Evolutionary conservation across 2,113 vertebrate genomes (phyloP).

Genomic region (Xiphophorus hellerii): DNA sequence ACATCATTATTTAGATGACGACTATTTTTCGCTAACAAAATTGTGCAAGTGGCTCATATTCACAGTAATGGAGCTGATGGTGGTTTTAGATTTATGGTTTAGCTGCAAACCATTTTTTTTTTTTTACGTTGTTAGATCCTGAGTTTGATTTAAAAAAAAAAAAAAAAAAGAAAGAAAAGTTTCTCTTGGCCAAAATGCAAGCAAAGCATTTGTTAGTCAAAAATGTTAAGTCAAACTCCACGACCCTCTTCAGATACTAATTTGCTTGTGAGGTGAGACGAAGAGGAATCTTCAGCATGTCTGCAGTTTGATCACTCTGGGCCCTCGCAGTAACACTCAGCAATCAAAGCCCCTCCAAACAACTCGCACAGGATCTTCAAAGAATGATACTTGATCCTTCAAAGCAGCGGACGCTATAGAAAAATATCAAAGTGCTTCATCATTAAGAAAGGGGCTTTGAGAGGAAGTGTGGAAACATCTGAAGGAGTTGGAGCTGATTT

Average conservation of each 20-base stretch:
- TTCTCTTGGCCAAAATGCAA: not conserved
- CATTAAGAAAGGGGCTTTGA: slow-evolving; percentile 11
- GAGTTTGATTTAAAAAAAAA: no score
- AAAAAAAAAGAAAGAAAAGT: no score
- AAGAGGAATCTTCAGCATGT: not conserved
- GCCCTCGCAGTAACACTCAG: not conserved
- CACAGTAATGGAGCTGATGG: no score
- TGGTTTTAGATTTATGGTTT: no score
- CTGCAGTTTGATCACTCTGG: not conserved
- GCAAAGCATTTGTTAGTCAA: not conserved
- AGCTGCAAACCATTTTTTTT: no score
- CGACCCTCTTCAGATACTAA: not conserved
- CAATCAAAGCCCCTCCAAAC: slow-evolving; percentile 9
- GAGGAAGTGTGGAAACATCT: slow-evolving; percentile 7
- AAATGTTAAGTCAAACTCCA: not conserved
- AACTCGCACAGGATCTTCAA: slow-evolving; percentile 8
- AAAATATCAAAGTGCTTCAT: slow-evolving; percentile 23
- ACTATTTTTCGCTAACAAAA: no score
- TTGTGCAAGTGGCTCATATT: no score
- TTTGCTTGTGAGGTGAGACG: not conserved
- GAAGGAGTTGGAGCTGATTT: slow-evolving; percentile 3
- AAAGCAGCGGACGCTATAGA: slow-evolving; percentile 1
- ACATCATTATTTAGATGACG: no score
- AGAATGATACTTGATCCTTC: slow-evolving; percentile 19
- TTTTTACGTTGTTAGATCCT: no score